phyloP scores from a whole-genome alignment of 2,888 invertebrate genomes.

The Andrena camellia region DNA sequence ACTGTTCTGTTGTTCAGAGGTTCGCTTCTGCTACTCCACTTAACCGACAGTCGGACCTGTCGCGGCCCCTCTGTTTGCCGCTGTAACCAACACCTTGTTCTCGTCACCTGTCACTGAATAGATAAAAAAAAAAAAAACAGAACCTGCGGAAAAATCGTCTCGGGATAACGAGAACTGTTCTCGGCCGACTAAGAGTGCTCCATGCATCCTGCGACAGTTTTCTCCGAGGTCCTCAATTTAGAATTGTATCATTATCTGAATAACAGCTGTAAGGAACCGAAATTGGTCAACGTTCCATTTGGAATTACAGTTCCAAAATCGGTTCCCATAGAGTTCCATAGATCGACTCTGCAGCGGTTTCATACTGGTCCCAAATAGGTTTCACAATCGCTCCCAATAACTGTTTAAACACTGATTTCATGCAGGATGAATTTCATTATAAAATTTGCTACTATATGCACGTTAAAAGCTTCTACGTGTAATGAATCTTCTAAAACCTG shows the following conservation, averaged over 20 bases:
- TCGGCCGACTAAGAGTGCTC: background rate
- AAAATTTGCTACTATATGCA: no score
- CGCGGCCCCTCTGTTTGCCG: constrained; percentile 59
- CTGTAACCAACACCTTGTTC: constrained; percentile 69
- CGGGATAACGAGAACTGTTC: constrained; percentile 11
- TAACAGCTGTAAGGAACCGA: background rate
- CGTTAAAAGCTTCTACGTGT: no score
- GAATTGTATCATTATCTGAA: background rate
- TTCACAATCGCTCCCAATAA: no score
- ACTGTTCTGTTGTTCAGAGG: constrained; percentile 69
- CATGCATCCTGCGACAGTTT: background rate
- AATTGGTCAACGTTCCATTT: no score
- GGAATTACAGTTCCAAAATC: no score
- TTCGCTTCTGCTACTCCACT: constrained; percentile 74
- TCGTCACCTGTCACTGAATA: constrained; percentile 40
- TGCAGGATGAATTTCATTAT: no score
- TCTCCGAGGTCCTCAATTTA: background rate
- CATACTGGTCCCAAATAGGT: no score
- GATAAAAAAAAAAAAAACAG: constrained; percentile 60
- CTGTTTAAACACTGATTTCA: no score
- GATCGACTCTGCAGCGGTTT: no score
- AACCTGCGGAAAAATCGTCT: constrained; percentile 52
- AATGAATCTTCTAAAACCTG: no score
- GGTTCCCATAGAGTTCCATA: no score
- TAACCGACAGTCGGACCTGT: constrained; percentile 72